Evolutionary conservation across 1,140 invertebrate species (phyloP).

Genomic region (Andrena cerasifolii): DNA sequence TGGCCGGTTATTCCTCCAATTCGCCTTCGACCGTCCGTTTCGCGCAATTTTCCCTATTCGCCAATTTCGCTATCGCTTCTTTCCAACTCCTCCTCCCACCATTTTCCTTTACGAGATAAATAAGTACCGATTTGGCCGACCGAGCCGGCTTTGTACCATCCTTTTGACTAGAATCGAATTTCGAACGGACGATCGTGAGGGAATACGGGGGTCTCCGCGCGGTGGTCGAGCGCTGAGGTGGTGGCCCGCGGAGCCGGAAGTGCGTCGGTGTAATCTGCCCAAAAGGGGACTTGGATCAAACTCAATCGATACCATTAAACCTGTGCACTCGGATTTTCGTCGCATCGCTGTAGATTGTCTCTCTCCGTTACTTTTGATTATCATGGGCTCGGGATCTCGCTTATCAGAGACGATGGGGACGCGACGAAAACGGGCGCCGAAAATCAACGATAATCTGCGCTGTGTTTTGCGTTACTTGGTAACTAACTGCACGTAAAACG

Average conservation of each 20-base stretch:
- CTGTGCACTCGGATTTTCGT: slow-evolving; percentile 62
- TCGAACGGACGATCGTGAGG: slow-evolving; percentile 67
- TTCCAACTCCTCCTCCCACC: slow-evolving; percentile 18
- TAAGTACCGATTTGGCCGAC: slow-evolving; percentile 79
- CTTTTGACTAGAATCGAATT: slow-evolving; percentile 83
- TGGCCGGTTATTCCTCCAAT: slow-evolving; percentile 48
- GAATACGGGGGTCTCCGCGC: slow-evolving; percentile 3
- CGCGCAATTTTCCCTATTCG: background rate
- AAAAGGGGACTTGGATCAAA: slow-evolving; percentile 82
- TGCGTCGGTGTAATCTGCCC: slow-evolving; percentile 81
- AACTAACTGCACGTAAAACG: slow-evolving; percentile 80
- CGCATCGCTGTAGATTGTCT: slow-evolving; percentile 49
- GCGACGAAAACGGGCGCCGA: slow-evolving; percentile 60
- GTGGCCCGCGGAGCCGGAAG: slow-evolving; percentile 71
- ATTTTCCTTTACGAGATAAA: slow-evolving; percentile 62
- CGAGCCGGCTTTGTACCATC: slow-evolving; percentile 78
- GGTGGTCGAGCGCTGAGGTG: slow-evolving; percentile 12
- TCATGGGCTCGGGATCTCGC: slow-evolving; percentile 10
- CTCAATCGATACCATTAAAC: slow-evolving; percentile 80
- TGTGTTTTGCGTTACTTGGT: slow-evolving; percentile 74
- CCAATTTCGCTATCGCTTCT: slow-evolving; percentile 26
- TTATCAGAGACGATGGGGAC: slow-evolving; percentile 40
- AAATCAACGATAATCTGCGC: slow-evolving; percentile 80
- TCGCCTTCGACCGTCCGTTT: slow-evolving; percentile 9
- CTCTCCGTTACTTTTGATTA: slow-evolving; percentile 23